Evolutionary conservation across 2,113 vertebrate genomes (phyloP).

Genomic region (Bostrychus sinensis): DNA sequence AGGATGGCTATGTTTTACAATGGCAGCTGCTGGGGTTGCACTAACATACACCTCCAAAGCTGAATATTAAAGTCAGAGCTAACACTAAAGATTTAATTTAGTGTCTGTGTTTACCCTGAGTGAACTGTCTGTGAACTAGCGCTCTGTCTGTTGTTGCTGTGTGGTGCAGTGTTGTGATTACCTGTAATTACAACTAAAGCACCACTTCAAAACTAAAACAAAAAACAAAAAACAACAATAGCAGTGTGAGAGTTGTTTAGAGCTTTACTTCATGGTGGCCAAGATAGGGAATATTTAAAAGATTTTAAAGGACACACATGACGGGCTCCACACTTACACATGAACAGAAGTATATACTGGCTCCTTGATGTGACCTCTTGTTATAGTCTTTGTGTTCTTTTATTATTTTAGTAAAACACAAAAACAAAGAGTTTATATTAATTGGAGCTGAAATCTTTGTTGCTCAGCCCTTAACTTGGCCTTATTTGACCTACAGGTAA

Average conservation of each 20-base stretch:
- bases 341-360: too few relatives aligned
- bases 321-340: background rate
- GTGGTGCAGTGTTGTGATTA: background rate
- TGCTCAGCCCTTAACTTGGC: too few relatives aligned
- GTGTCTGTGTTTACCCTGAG: background rate
- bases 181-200: conserved; percentile 2
- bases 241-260: too few relatives aligned
- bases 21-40: conserved; percentile 19
- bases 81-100: conserved; percentile 16
- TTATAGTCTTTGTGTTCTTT: too few relatives aligned
- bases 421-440: too few relatives aligned
- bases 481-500: too few relatives aligned
- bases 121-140: background rate
- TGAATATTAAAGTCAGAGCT: conserved; percentile 1
- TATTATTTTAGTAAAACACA: too few relatives aligned
- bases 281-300: background rate
- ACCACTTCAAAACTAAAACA: background rate
- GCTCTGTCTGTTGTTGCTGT: background rate
- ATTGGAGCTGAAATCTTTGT: too few relatives aligned
- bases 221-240: too few relatives aligned
- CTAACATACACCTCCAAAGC: background rate
- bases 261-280: background rate
- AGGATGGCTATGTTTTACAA: conserved; percentile 17
- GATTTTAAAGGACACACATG: background rate
- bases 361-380: too few relatives aligned